phyloP scores from a whole-genome alignment of 2,888 invertebrate genomes.

The Tribolium freemani region DNA sequence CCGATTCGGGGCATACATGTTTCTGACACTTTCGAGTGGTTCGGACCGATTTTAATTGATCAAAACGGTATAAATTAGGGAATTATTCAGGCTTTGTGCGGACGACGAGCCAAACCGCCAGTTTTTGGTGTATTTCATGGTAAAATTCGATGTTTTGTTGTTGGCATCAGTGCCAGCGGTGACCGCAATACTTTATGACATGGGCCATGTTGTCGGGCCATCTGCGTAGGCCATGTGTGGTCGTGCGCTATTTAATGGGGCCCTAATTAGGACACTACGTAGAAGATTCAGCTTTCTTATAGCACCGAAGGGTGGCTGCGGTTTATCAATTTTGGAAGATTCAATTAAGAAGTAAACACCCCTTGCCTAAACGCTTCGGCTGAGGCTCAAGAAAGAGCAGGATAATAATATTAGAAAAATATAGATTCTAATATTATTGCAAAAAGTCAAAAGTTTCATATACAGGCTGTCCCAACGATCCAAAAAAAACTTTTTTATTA shows the following conservation, averaged over 20 bases:
- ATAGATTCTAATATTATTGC: no score
- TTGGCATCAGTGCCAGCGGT: constrained; percentile 49
- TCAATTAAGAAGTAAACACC: neutral
- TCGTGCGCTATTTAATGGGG: constrained; percentile 15
- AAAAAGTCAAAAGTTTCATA: no score
- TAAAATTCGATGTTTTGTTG: constrained; percentile 50
- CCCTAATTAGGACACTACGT: constrained; percentile 8
- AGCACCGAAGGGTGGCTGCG: neutral
- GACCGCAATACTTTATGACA: constrained; percentile 45
- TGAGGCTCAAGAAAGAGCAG: no score
- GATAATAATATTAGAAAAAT: no score
- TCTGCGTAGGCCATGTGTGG: constrained; percentile 35
- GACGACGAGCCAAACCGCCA: constrained; percentile 39
- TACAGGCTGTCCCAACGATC: no score
- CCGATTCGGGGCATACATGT: constrained; percentile 16
- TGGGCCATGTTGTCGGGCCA: constrained; percentile 22
- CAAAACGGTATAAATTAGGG: constrained; percentile 31
- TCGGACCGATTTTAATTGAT: constrained; percentile 33
- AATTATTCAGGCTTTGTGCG: constrained; percentile 30
- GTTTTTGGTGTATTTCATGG: constrained; percentile 52
- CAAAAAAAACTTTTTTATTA: no score
- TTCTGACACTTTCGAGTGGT: constrained; percentile 39
- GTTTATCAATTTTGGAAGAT: neutral
- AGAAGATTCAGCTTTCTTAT: neutral
- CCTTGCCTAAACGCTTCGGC: no score